Conservation (phyloP, 1,140 invertebrate species). For the Lordiphosa stackelbergi region DNA sequence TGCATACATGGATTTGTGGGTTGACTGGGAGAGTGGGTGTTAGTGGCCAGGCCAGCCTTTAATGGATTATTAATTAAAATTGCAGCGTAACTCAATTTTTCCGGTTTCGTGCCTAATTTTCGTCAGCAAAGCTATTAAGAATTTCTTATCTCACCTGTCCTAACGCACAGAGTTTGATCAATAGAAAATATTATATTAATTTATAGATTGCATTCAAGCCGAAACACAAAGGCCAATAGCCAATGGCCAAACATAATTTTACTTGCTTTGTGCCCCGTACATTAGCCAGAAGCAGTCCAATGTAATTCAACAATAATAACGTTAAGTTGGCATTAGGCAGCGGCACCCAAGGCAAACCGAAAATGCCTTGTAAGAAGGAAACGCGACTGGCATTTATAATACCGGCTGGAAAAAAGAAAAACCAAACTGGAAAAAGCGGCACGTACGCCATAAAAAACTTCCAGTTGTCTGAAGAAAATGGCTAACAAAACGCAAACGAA, state of each 20-base stretch:
- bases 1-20: conserved; percentile 1
- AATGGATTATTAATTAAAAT: conserved; percentile 63
- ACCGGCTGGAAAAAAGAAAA: conserved; percentile 12
- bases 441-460: conserved; percentile 18
- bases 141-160: conserved; percentile 4
- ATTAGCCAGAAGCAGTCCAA: conserved; percentile 11
- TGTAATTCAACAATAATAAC: conserved; percentile 28
- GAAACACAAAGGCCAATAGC: too few species aligned
- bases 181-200: too few species aligned
- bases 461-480: not conserved
- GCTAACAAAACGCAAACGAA: conserved; percentile 6
- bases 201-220: too few species aligned
- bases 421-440: too few species aligned
- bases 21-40: not conserved
- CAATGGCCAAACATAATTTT: conserved; percentile 16
- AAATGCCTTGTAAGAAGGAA: conserved; percentile 62
- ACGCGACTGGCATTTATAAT: conserved; percentile 71
- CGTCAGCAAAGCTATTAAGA: conserved; percentile 19
- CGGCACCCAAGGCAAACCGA: conserved; percentile 15
- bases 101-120: conserved; percentile 27
- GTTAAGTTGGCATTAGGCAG: conserved; percentile 25
- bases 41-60: conserved; percentile 6
- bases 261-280: conserved; percentile 25
- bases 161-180: too few species aligned
- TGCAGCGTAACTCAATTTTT: conserved; percentile 45